Evolutionary conservation across 2,797 vertebrate genomes (phyloP), one percentile per base, ranked within the genome.

Genomic region (Melanotaenia maccullochi): DNA sequence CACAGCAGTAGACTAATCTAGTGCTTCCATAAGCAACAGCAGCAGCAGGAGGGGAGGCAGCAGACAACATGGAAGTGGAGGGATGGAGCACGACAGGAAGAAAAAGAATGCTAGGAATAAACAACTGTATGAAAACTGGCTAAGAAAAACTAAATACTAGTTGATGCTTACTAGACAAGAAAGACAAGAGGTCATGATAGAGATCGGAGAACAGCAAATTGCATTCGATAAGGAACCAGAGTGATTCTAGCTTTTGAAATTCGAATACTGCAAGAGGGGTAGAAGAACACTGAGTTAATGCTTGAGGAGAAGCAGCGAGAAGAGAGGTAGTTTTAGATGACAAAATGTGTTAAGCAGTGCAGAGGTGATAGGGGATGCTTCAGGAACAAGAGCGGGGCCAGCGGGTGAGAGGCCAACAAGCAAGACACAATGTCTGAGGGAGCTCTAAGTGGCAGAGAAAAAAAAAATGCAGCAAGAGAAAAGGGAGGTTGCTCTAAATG

Each of bases 1-100:
- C 89, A 52, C 91, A 90, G 88, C 87, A 73, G 89, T 73, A 58
- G 79, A 74, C 85, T 89, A 90, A 91, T 88, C 87, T 82, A 59
- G 76, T 38, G 32, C 71, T 73, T 87, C 85, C 80, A 82, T 67
- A 62, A 82, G 83, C 75, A 84, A 75, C 61, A 28, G 56, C 65
- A 61, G 58, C 54, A 57, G 55, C 61, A 68, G 54, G 72, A 70
- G 72, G 65, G 68, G 76, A 71, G 38, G 65, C 28, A n/a, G 33
- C 14, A 71, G 75, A 82, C 60, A 74, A 85, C 35, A 13, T 13
- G 36, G 73, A 61, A 58, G 62, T 40, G 51, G 62, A 78, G 18
- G 25, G 33, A 70, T 40, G 40, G 28, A 67, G 78, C 62, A 65
- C 54, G 55, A 70, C 65, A 60, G n/a, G n/a, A 60, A 40, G 52